A percentile compares a stretch with the other conserved stretches of the same genome.
Evolutionary conservation across 2,113 vertebrate genomes (phyloP).

Genomic region (Camarhynchus parvulus): DNA sequence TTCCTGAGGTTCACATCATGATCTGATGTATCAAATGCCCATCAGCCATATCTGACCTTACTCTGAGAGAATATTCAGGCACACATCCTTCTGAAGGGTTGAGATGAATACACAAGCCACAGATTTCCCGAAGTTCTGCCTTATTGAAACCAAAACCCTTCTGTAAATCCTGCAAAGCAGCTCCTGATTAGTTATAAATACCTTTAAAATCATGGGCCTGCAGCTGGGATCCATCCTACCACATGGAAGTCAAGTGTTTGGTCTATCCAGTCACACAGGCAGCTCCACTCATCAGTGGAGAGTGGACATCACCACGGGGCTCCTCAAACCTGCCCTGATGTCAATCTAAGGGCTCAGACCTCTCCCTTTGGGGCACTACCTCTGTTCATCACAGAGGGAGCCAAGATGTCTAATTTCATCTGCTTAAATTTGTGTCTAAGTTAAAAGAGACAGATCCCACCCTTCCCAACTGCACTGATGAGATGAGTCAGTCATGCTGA

Average conservation of each 20-base stretch:
- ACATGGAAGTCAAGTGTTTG: background rate
- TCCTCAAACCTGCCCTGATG: background rate
- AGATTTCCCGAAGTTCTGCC: background rate
- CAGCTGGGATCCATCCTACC: background rate
- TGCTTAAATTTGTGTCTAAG: background rate
- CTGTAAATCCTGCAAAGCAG: background rate
- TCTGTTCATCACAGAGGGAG: background rate
- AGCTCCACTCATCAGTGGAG: background rate
- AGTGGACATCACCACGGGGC: background rate
- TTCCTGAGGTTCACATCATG: background rate
- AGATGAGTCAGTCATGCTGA: background rate
- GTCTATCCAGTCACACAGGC: background rate
- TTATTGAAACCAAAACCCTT: background rate
- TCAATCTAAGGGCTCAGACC: accelerated
- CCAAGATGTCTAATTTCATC: background rate
- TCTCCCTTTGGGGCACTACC: background rate
- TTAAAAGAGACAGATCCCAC: background rate
- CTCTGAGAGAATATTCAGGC: background rate
- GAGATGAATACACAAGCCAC: background rate
- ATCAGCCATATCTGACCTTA: slow-evolving; percentile 1
- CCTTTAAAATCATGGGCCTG: background rate
- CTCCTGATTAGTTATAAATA: background rate
- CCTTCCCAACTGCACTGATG: accelerated
- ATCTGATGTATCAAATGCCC: background rate
- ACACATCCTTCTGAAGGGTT: slow-evolving; percentile 9